Evolutionary conservation across 2,113 vertebrate species (phyloP), one percentile per base, ranked within the genome.

Genomic region (Synodontis membranacea): DNA sequence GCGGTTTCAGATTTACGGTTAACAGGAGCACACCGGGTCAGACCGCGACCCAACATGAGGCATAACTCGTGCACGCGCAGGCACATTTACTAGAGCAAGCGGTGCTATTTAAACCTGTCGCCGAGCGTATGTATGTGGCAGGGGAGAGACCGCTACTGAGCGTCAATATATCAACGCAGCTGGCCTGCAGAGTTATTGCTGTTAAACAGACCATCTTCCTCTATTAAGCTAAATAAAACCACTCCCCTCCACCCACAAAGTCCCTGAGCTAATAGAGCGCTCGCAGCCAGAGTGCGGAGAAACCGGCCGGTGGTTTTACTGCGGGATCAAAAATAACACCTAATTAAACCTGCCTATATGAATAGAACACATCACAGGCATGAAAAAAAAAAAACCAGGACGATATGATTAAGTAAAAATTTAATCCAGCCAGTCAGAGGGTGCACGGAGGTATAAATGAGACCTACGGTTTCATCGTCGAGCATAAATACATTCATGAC

Each of bases 101-200:
- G 23, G 23, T 37, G 68, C 44, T 17, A 56, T 74, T 86, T 82
- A 80, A 80, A 81, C 50, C 39, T 81, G 58, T 37, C 4, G 19
- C 39, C 23, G 3, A n/a, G n/a, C n/a, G n/a, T n/a, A n/a, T 39
- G 42, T 28, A 66, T 50, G 60, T 54, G 60, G 75, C 72, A 66
- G 28, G 54, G 31, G 48, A 0, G 50, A 50, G 72, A 48, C 70
- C 28, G 68, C 76, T 80, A 60, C 83, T 80, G 74, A 74, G 75
- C 56, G 31, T 80, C 79, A 80, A 83, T 83, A 85, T 79, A 86
- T 64, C 74, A 62, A 62, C 56, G 74, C 83, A 64, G 52, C 44
- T 17, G 62, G 60, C 48, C 34, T 64, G 19, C 42, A 37, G 85
- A 83, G 74, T 78, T 78, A 46, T 52, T 76, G 66, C 86, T 81